Percentiles rank a stretch among this genome's conserved stretches.
phyloP scores from a whole-genome alignment of 2,113 vertebrate genomes.

The Stercorarius parasiticus region DNA sequence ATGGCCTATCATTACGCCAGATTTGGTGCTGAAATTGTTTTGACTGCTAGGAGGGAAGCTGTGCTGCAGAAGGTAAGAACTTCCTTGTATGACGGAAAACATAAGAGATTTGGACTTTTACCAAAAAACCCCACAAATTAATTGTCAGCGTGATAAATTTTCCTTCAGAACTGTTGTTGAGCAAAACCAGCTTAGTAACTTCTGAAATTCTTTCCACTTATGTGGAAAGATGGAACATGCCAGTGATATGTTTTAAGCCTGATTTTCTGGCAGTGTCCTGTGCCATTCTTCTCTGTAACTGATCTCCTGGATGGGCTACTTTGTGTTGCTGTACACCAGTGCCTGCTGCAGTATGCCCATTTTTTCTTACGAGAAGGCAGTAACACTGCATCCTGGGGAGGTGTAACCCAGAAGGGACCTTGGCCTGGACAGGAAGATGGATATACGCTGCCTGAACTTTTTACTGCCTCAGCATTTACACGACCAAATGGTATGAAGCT shows the following conservation, averaged over 20 bases:
- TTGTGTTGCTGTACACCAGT: not conserved
- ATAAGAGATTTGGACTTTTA: not conserved
- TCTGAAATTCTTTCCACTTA: not conserved
- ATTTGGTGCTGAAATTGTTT: constrained; percentile 82
- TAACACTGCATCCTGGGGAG: not conserved
- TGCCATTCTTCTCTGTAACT: not conserved
- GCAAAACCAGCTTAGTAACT: not conserved
- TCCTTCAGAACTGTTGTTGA: not conserved
- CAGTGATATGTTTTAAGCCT: not conserved
- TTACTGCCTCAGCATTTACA: not conserved
- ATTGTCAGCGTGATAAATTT: not conserved
- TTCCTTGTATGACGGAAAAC: not conserved
- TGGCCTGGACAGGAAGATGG: not conserved
- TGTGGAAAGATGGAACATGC: not conserved
- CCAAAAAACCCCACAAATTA: not conserved
- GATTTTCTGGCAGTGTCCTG: not conserved
- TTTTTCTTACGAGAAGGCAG: not conserved
- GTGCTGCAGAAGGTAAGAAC: constrained; percentile 80
- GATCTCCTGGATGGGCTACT: not conserved
- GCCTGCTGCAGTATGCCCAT: not conserved
- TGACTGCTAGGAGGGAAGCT: constrained; percentile 82
- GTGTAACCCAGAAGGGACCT: not conserved
- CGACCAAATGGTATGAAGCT: not conserved
- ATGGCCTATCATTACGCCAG: constrained; percentile 83
- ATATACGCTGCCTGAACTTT: not conserved